Base-by-base conservation (phyloP, 2,888 invertebrate genomes). In the Drosophila picticornis region DNA sequence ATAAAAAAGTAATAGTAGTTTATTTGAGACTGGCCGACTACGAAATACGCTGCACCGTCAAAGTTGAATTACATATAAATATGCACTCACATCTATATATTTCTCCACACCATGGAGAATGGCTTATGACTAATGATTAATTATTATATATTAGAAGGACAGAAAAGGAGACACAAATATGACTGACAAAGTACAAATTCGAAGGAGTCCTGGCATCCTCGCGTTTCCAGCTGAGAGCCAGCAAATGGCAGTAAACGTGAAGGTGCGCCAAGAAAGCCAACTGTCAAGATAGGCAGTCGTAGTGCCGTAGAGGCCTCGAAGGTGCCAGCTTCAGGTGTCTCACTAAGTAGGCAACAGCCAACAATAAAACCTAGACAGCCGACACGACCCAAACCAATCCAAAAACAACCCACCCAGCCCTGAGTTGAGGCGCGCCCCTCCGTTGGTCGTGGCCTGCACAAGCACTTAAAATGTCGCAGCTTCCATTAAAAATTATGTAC, bases 401-500 rank as follows among this genome's bases (percentile, higher is more conserved):
- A 53, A 25, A 34, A 29, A 7, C 56, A 40, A 29, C 40, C 32
- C 25, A 51, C 16, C 34, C 36, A 22, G n/a, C n/a, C 4, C 2
- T 16, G 16, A 4, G 22, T 46, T 46, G 16, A 22, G 46, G 22
- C 7, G 16, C 46, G 7, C 22, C 31, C 55, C 19, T 19, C 4
- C 27, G 27, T 27, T 55, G 46, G 31, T 43, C 40, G 43, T 43
- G 32, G 69, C 40, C 60, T 22, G 48, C 61, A 60, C 50, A 38
- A 71, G 81, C 86, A 81, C 84, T 88, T 85, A 88, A 85, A 80
- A 67, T 71, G 77, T 77, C 66, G 75, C 77, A 72, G 86, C 70
- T 78, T 69, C 78, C 81, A 84, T 88, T 84, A 84, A 84, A 88
- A 88, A 88, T 83, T 69, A 84, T 87, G 62, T 84, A 71, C 40